phyloP scores from a whole-genome alignment of 1,140 invertebrate genomes.

The Vanessa atalanta region DNA sequence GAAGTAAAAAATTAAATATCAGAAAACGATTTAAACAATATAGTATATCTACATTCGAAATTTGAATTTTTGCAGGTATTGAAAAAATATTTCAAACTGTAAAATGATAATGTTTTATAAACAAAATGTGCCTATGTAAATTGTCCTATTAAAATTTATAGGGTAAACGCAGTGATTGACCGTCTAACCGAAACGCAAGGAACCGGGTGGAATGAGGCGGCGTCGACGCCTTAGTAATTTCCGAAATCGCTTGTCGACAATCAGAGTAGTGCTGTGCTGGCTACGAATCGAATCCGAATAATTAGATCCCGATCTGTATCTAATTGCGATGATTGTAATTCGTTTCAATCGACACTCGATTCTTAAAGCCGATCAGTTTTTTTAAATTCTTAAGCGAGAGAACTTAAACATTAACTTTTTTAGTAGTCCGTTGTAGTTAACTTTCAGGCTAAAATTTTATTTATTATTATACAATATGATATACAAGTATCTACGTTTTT shows the following conservation, averaged over 20 bases:
- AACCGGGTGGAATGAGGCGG: slow-evolving; percentile 50
- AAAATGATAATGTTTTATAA: slow-evolving; percentile 1
- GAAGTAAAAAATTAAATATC: too few relatives aligned
- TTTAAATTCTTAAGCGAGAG: background rate
- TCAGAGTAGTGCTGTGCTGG: slow-evolving; percentile 70
- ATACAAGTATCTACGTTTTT: too few relatives aligned
- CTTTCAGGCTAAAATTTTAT: too few relatives aligned
- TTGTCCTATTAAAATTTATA: slow-evolving; percentile 46
- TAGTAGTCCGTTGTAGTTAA: background rate
- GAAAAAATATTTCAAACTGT: background rate
- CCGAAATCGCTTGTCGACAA: slow-evolving; percentile 77
- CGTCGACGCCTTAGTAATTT: slow-evolving; percentile 76
- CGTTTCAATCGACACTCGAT: slow-evolving; percentile 27
- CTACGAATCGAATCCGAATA: slow-evolving; percentile 64
- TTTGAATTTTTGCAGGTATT: too few relatives aligned
- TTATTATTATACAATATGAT: too few relatives aligned
- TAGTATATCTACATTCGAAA: too few relatives aligned
- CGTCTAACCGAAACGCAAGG: slow-evolving; percentile 66
- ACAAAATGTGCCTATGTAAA: slow-evolving; percentile 30
- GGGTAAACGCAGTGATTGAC: slow-evolving; percentile 56
- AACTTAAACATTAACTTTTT: background rate
- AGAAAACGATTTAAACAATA: too few relatives aligned
- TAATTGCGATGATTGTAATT: slow-evolving; percentile 61
- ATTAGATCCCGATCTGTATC: slow-evolving; percentile 73
- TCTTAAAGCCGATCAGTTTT: background rate